Evolutionary conservation across 2,888 invertebrate species (phyloP).

Genomic region (Octonoba sinensis): DNA sequence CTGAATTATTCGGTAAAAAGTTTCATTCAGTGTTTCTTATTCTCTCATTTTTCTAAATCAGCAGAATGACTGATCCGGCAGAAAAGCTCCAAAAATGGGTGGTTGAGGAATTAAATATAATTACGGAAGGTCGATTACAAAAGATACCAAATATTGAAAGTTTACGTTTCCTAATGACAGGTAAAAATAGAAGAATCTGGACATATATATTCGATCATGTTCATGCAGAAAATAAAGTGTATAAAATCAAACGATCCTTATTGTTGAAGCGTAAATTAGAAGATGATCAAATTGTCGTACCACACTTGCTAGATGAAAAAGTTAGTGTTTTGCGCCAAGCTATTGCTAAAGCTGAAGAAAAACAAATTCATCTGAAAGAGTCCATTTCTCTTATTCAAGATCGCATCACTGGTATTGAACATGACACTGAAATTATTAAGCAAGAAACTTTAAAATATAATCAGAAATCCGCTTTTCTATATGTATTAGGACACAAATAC

Average conservation of each 20-base stretch:
- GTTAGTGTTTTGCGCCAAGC: neutral
- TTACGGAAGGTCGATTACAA: conserved; percentile 10
- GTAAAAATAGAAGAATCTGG: conserved; percentile 26
- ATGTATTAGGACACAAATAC: neutral
- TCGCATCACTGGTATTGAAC: neutral
- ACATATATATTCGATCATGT: conserved; percentile 19
- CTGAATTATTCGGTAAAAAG: too few relatives aligned
- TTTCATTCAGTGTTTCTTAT: too few relatives aligned
- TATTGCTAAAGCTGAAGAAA: conserved; percentile 7
- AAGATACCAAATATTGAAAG: neutral
- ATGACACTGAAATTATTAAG: neutral
- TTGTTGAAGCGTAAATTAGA: neutral
- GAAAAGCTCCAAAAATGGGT: conserved; percentile 14
- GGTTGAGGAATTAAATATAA: conserved; percentile 6
- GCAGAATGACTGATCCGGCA: conserved; percentile 4
- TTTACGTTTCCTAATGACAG: neutral
- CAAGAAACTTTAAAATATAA: neutral
- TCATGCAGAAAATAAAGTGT: neutral
- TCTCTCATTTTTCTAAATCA: neutral
- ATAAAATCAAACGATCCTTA: conserved; percentile 2
- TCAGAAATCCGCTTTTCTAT: conserved; percentile 7
- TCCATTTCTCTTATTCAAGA: neutral
- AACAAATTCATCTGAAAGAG: neutral
- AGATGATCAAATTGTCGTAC: neutral
- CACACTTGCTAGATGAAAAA: neutral